A percentile compares a stretch with the other conserved stretches of the same genome.
phyloP scores from a whole-genome alignment of 2,797 vertebrate genomes.

The Poeciliopsis gracilis region DNA sequence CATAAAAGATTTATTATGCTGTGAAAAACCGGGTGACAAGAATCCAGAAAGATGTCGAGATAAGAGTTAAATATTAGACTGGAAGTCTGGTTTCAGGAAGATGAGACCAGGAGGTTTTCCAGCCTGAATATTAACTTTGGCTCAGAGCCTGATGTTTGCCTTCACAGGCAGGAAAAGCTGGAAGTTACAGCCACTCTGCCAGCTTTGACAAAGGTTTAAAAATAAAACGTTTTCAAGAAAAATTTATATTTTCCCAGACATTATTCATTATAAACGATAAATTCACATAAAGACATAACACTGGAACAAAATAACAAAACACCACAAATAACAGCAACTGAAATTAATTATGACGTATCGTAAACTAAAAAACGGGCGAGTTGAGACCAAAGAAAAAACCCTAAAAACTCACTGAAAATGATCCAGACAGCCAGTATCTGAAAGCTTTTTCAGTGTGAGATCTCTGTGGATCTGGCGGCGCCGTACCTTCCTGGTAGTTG shows the following conservation, averaged over 20 bases:
- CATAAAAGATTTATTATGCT: background rate
- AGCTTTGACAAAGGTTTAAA: background rate
- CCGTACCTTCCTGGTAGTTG: constrained; percentile 95
- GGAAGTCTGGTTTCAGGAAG: background rate
- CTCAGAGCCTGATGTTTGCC: constrained; percentile 29
- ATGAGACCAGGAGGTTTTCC: background rate
- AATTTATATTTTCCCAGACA: no score
- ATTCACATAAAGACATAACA: no score
- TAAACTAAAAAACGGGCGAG: no score
- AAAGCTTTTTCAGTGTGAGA: background rate
- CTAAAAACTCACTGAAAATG: background rate
- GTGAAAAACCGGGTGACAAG: background rate
- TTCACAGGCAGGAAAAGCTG: background rate
- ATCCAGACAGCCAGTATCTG: background rate
- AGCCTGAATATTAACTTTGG: constrained; percentile 27
- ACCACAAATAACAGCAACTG: no score
- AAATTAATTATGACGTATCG: no score
- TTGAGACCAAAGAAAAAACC: background rate
- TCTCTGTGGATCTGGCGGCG: background rate
- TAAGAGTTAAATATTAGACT: background rate
- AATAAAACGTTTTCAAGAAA: no score
- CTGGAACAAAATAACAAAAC: no score
- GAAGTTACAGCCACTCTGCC: background rate
- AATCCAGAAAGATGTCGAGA: background rate
- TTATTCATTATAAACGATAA: no score